Conservation (phyloP, 2,113 vertebrate genomes). For the Toxostoma redivivum region DNA sequence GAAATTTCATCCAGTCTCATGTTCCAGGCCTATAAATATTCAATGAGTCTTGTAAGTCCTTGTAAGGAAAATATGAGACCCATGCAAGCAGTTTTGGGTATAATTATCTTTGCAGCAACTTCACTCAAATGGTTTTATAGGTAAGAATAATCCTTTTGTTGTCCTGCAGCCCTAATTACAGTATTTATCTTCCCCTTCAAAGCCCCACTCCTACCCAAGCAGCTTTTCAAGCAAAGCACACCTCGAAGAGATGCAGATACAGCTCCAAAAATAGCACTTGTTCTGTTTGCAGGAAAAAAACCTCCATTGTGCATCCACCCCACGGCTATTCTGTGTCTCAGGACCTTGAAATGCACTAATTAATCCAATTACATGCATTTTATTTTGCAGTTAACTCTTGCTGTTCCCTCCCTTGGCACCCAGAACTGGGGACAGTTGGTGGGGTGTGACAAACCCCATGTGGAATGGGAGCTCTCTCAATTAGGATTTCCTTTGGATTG, state of each 20-base stretch:
- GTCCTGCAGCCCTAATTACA: slow-evolving; percentile 10
- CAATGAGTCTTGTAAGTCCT: slow-evolving; percentile 11
- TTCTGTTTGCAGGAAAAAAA: neutral
- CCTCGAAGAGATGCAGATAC: neutral
- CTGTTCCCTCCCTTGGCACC: neutral
- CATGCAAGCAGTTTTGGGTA: neutral
- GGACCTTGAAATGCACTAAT: slow-evolving; percentile 24
- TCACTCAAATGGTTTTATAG: slow-evolving; percentile 7
- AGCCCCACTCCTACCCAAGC: neutral
- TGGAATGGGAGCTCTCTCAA: neutral
- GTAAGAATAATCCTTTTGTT: slow-evolving; percentile 44
- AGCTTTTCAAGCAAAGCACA: neutral
- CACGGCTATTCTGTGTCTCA: neutral
- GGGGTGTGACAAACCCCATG: neutral
- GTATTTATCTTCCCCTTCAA: slow-evolving; percentile 18
- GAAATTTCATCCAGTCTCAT: neutral
- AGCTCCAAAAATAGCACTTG: neutral
- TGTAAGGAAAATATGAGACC: slow-evolving; percentile 27
- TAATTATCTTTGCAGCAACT: slow-evolving; percentile 26
- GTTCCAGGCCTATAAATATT: slow-evolving; percentile 36
- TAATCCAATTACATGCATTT: neutral
- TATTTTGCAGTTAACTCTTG: neutral
- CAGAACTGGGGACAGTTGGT: neutral
- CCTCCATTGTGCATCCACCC: neutral
- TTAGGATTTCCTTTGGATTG: neutral